Evolutionary conservation across 2,888 invertebrate genomes (phyloP).

Genomic region (Craniophora ligustri): DNA sequence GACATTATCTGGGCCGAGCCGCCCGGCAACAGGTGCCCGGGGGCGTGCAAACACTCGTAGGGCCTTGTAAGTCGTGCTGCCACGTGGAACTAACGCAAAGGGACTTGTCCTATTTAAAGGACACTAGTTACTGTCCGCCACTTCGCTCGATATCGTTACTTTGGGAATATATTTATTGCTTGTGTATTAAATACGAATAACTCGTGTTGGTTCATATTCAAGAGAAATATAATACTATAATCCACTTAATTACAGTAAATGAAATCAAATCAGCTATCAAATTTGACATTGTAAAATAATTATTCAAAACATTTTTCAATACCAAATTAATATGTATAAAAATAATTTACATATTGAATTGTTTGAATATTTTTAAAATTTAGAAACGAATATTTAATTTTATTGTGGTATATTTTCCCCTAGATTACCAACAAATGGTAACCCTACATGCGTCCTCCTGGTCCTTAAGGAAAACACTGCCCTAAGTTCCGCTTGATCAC

Average conservation of each 20-base stretch:
- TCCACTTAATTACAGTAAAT: no score
- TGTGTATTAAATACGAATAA: no score
- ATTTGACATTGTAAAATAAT: no score
- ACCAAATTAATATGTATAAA: no score
- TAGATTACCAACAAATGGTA: neutral
- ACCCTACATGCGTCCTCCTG: conserved; percentile 11
- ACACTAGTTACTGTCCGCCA: neutral
- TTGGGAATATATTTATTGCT: no score
- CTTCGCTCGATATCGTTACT: neutral
- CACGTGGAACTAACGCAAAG: conserved; percentile 15
- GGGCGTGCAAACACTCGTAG: conserved; percentile 33
- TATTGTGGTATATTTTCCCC: neutral
- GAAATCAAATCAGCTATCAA: no score
- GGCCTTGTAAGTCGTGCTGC: conserved; percentile 14
- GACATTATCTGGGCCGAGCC: conserved; percentile 28
- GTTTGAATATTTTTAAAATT: no score
- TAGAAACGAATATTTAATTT: no score
- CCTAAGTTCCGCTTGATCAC: conserved; percentile 24
- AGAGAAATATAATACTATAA: no score
- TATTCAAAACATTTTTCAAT: no score
- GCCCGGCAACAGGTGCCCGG: conserved; percentile 43
- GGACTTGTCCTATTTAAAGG: conserved; percentile 15
- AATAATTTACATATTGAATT: no score
- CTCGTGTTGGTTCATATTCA: no score
- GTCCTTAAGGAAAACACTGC: conserved; percentile 12